A percentile compares a stretch with the other conserved stretches of the same genome.
phyloP scores from a whole-genome alignment of 2,113 vertebrate genomes.

The Asarcornis scutulata region DNA sequence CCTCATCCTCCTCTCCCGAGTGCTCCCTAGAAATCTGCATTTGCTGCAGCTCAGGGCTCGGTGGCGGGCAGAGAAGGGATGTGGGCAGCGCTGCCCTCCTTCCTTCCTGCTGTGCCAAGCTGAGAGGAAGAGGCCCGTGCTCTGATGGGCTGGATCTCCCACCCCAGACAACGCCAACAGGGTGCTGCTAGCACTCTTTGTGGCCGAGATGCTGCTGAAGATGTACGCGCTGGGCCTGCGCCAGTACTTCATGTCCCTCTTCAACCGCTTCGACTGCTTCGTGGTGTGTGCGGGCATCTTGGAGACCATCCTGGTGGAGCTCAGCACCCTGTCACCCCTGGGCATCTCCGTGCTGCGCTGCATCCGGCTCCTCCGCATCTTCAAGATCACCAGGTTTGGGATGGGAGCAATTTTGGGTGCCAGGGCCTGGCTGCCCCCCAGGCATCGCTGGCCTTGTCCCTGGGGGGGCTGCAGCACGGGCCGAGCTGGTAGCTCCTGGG shows the following conservation, averaged over 20 bases:
- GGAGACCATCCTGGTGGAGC: conserved; percentile 88
- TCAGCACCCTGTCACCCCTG: conserved; percentile 84
- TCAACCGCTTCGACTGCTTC: conserved; percentile 98
- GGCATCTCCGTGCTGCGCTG: conserved; percentile 97
- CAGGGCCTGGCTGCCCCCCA: rapidly evolving
- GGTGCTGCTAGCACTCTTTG: conserved; percentile 88
- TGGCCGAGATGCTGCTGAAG: conserved; percentile 94
- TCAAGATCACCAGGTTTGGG: conserved; percentile 96
- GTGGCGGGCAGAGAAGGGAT: not conserved
- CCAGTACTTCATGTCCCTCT: conserved; percentile 95
- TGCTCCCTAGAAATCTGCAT: not conserved
- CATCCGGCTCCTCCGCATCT: conserved; percentile 91
- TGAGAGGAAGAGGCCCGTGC: not conserved
- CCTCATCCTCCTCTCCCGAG: not conserved
- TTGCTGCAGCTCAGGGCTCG: not conserved
- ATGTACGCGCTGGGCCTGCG: conserved; percentile 92
- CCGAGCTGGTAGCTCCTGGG: not conserved
- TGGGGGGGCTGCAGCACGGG: not conserved
- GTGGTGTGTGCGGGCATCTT: conserved; percentile 91
- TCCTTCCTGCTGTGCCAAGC: not conserved
- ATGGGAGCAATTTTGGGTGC: not conserved
- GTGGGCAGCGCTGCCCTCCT: not conserved
- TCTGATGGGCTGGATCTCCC: not conserved
- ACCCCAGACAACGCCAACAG: conserved; percentile 86
- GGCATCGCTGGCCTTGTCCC: not conserved